Evolutionary conservation across 2,888 invertebrate species (phyloP), one percentile per base, ranked within the genome.

Genomic region (Drosophila multiciliata): DNA sequence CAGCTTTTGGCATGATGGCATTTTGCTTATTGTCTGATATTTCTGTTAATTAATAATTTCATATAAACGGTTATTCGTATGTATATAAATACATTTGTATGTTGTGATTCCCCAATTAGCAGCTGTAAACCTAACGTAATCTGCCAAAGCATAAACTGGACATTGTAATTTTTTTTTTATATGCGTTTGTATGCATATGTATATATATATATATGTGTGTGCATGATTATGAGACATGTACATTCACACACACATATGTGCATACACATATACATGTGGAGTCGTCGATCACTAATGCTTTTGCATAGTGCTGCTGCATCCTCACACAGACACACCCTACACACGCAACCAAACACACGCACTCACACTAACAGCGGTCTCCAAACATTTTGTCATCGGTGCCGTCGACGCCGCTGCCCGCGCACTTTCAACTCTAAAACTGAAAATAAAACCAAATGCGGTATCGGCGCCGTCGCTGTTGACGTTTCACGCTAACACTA

Each of bases 371-470:
- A 23, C 48, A 64, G 54, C 65, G 29, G 45, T 63, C 63, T 33
- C 65, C 65, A 66, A 79, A 71, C 53, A 79, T 75, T 80, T 75
- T 78, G 78, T 78, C 78, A 78, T 76, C 68, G 64, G 40, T 70
- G 59, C 75, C 42, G 79, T 60, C 53, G 50, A 42, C 77, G 70
- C 61, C 80, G 69, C 38, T 55, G 75, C 79, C 70, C 49, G 70
- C 77, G 75, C 79, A 79, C 62, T 77, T 75, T 79, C 66, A 80
- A 77, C 80, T 80, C 80, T 73, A 66, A 80, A 80, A 82, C 66
- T 76, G 82, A 82, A 86, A 86, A 86, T 83, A 77, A 80, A 83
- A 70, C 86, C 77, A 80, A 86, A 74, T 86, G 77, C 74, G 81
- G 69, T 63, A 60, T 67, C 66, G 63, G 60, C 73, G 61, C 58